Base-by-base conservation (phyloP, 2,113 vertebrate species). In the Bubo blakistoni region DNA sequence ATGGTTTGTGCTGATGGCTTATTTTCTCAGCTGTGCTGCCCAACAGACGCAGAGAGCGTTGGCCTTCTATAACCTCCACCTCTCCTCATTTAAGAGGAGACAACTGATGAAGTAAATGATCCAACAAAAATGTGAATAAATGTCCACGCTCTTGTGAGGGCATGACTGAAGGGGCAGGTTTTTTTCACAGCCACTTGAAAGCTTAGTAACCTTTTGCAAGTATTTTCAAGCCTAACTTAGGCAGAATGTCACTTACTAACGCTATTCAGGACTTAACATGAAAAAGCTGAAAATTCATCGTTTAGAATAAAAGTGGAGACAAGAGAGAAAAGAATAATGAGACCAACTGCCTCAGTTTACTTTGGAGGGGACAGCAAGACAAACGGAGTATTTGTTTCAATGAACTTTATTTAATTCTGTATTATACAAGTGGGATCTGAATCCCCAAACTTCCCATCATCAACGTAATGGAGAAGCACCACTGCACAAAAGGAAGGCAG, bases 351-450 rank as follows among this genome's bases (percentile, higher is more conserved):
- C 1, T 0, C 29, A 57, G 25, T 69, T 88, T 73, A 52, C 71
- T 87, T n/a, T 22, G 40, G 73, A 87, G 73, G 47, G 52, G 70
- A 95, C 65, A 69, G 38, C 57, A 57, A 92, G 73, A 73, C 70
- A 95, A 90, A 83, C 8, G 9, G 21, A 72, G 21, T 7, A 57
- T 25, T 63, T 91, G 73, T 77, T 95, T 95, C 88, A 90, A 90
- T 66, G 77, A 86, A 25, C 79, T 98, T 97, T 98, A 98, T 98
- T 98, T 95, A 42, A 88, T 92, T 94, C 90, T 7, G 5, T 95
- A 96, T 95, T 89, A 85, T 93, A 97, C 97, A 97, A 94, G 57
- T 44, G 86, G 97, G 96, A 96, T 86, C 83, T 86, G 73, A 90
- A 96, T 94, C 78, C 93, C 94, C 46, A 78, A 70, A 90, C 97